Evolutionary conservation across 2,888 invertebrate genomes (phyloP), one percentile per base, ranked within the genome.

Genomic region (Plebejus argus): DNA sequence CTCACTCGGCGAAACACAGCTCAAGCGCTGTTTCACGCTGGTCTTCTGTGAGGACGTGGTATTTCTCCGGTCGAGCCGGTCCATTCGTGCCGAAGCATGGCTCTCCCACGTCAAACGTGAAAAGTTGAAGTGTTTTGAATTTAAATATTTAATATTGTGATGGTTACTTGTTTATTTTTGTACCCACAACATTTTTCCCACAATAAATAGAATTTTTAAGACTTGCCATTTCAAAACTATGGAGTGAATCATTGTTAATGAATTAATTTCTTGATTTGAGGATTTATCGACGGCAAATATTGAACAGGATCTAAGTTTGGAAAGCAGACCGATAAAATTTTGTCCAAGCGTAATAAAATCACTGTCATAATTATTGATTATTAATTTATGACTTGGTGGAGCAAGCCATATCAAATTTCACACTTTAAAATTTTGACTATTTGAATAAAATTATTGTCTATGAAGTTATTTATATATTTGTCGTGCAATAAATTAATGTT

Each of bases 391-490:
- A 28, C 3, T 61, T 61, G 61, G 23, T 28, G 0, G 28, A 66
- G 28, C 28, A 28, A 18, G 18, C 28, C 66, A 12, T 66, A 66
- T 66, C 66, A 33, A 66, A 66, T 66, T 66, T 66, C 66, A 28
- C 66, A 18, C 66, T 28, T 18, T 66, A 66, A 66, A 66, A 66
- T 66, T 66, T 66, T 6, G 28, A 66, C 66, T 28, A 66, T 66
- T 66, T 33, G 28, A 66, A 66, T 66, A 28, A 66, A 66, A 66
- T 66, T 66, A 66, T 66, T 66, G 15, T 66, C 66, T 66, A 66
- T 66, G 3, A 28, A 66, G 66, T 66, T 15, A 28, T 66, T 33
- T 66, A 66, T 33, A 66, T 66, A 66, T 28, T 66, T 66, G 23
- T 18, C 15, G 12, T 66, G 66, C 66, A 66, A 28, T 66, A 66